Evolutionary conservation across 2,888 invertebrate species (phyloP).

Genomic region (Mycalesis mineus): DNA sequence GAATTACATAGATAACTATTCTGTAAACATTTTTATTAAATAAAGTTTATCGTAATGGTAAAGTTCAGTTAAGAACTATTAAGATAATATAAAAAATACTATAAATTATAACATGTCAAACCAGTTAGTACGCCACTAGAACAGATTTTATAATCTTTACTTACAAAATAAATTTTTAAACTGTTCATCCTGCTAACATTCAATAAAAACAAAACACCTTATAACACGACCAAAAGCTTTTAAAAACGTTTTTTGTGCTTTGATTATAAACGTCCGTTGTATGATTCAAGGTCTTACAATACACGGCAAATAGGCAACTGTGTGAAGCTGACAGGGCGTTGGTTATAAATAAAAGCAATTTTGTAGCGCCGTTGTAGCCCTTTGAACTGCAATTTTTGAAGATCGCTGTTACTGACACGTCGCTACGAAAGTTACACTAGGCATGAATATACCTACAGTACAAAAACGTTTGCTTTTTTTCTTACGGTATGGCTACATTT

Average conservation of each 20-base stretch:
- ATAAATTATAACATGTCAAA: too few species aligned
- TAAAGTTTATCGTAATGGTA: too few species aligned
- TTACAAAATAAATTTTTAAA: too few species aligned
- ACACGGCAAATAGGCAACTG: conserved; percentile 6
- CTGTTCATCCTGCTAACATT: background rate
- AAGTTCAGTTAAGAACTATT: too few species aligned
- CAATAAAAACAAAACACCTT: background rate
- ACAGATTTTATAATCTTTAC: too few species aligned
- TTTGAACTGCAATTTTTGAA: conserved; percentile 48
- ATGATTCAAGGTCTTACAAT: background rate
- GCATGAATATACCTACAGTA: too few species aligned
- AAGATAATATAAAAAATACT: too few species aligned
- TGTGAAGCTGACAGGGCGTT: conserved; percentile 24
- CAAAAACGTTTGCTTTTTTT: too few species aligned
- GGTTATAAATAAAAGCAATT: conserved; percentile 42
- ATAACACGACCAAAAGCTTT: background rate
- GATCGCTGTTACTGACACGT: conserved; percentile 43
- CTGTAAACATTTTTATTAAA: too few species aligned
- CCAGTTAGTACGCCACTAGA: too few species aligned
- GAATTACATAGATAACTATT: too few species aligned
- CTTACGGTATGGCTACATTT: too few species aligned
- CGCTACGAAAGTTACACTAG: conserved; percentile 18
- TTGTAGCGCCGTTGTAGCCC: conserved; percentile 39
- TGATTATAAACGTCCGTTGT: background rate
- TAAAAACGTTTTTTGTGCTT: background rate